A percentile compares a stretch with the other conserved stretches of the same genome.
Conservation (phyloP, 2,888 invertebrate genomes). For the Rhodophaea formosa region DNA sequence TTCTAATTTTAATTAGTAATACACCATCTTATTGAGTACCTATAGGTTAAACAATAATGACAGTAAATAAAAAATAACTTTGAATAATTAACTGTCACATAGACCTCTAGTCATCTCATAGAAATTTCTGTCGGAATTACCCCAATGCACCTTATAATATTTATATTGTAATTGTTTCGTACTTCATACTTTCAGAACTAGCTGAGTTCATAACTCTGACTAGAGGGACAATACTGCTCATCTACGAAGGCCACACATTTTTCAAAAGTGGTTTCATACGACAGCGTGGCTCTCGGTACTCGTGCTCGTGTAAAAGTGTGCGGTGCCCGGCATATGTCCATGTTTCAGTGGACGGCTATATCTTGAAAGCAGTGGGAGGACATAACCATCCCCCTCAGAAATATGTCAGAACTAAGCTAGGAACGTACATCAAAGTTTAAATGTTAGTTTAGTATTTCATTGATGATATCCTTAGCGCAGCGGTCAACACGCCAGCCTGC, state of each 20-base stretch:
- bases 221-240: conserved; percentile 30
- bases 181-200: conserved; percentile 19
- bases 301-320: conserved; percentile 35
- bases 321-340: conserved; percentile 37
- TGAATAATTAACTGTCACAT: too few relatives aligned
- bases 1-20: too few relatives aligned
- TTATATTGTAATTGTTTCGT: background rate
- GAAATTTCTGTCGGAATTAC: too few relatives aligned
- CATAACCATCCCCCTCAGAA: conserved; percentile 32
- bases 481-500: too few relatives aligned
- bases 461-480: too few relatives aligned
- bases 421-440: conserved; percentile 6
- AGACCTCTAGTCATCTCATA: too few relatives aligned
- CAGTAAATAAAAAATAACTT: too few relatives aligned
- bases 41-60: too few relatives aligned
- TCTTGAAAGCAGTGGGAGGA: conserved; percentile 18
- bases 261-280: conserved; percentile 26
- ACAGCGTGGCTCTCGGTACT: conserved; percentile 35
- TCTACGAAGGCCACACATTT: conserved; percentile 35
- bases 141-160: background rate
- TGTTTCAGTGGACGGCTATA: conserved; percentile 25
- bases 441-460: background rate
- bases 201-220: conserved; percentile 27
- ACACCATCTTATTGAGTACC: too few relatives aligned
- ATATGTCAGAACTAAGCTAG: conserved; percentile 16